Base-by-base conservation (phyloP, 2,797 vertebrate species). In the Gymnopithys bicolor region DNA sequence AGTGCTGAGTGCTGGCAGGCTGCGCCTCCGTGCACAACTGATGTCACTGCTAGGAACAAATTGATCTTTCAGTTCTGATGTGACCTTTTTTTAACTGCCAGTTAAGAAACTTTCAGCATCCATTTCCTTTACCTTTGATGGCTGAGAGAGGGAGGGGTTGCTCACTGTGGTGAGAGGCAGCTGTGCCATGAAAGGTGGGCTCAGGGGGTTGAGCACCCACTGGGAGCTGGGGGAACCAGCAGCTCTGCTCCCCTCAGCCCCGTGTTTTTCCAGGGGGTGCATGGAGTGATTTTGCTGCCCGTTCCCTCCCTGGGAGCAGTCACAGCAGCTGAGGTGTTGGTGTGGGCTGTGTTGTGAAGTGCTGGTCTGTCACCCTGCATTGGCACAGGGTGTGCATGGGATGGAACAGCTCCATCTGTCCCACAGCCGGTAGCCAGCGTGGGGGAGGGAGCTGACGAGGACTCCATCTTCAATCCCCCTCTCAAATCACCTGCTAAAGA, bases 81-180 rank as follows among this genome's bases (percentile, higher is more conserved):
- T 96, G 97, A 97, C 95, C 95, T 94, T 88, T 87, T 39, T 80
- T 70, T 63, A 58, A 92, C 67, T 68, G 82, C 27, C 62, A 7
- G 73, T 52, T 49, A 56, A 41, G 88, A 64, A 84, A 74, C 63
- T 55, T 43, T 8, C 32, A 53, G 90, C 43, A 39, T 84, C 92
- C 24, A 0, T 37, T 71, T 53, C 48, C 74, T 87, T 81, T 91
- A 23, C 27, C 81, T 45, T 18, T 3, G 3, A 12, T 11, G 28
- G 58, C 86, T 21, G 10, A 13, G 27, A 30, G 13, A 43, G 46
- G 28, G 19, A 24, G n/a, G 45, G 8, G 24, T 28, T 13, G 17
- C 25, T 73, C 30, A 5, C 8, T 1, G 12, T 7, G 41, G 19
- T 5, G 39, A 21, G 68, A 24, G 5, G 2, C 0, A 13, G 62